Base-by-base conservation (phyloP, 2,888 invertebrate genomes). In the Morpho deidamia region DNA sequence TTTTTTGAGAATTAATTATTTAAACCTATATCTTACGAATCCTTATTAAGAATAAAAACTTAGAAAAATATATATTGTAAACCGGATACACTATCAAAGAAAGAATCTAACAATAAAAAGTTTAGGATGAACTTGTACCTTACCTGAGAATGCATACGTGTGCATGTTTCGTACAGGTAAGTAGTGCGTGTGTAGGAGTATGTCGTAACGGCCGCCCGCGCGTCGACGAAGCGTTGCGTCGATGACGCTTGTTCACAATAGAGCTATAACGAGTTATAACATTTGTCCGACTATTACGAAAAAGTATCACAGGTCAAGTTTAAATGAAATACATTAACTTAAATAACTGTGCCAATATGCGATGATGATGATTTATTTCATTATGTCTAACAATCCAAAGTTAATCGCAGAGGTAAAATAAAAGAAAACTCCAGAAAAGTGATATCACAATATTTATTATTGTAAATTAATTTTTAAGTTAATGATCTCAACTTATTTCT, bases 211-310 rank as follows among this genome's bases (percentile, higher is more conserved):
- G 70, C 68, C 64, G 71, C 67, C 69, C 67, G 68, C 61, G 60
- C 69, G 62, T 63, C 65, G 74, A 76, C 80, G 78, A 81, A 79
- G 71, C 73, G 74, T 76, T 81, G 80, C 83, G 81, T 81, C 72
- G 71, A 71, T 56, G 60, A 60, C 64, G 60, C 59, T 67, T 60
- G 79, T 72, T 61, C 81, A 85, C 75, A 83, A 68, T 78, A 66
- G 65, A 66, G 67, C 34, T 41, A n/a, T 2, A 33, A 38, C 11
- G n/a, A 39, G 8, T 44, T 23, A 32, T 40, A 32, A 33, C 11
- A 23, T 23, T 23, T 23, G 23, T 23, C 23, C 23, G 23, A 23
- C 23, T 23, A 23, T 23, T 23, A 23, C 23, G 23, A 23, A 23
- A 23, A 23, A 23, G 23, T 23, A 23, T 23, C 23, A 23, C 23